These are phyloP conservation scores for Chelidonichthys spinosus DNA, from an alignment of 2,797 vertebrate species.

Conservation along the genomic window DNA sequence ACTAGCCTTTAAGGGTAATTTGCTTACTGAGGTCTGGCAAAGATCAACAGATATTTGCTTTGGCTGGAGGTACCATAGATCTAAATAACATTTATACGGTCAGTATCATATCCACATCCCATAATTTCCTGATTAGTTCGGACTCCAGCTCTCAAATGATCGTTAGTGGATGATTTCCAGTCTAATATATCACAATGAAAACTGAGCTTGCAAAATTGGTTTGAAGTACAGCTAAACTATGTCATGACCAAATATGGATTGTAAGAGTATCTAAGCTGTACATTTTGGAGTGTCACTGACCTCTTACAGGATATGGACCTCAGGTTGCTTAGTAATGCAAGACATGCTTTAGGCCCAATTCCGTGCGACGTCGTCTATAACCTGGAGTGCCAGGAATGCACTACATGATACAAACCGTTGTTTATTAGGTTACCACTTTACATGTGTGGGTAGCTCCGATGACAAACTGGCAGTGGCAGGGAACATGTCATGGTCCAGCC, in stretches of 20 bases:
- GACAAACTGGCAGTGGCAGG: constrained; percentile 20
- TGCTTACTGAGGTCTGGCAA: constrained; percentile 19
- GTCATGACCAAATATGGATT: neutral
- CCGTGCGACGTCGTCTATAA: neutral
- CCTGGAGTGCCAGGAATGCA: constrained; percentile 1
- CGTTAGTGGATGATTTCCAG: neutral
- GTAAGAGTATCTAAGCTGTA: neutral
- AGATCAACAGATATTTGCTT: constrained; percentile 14
- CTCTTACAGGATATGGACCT: neutral
- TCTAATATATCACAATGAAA: neutral
- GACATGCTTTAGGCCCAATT: constrained; percentile 10
- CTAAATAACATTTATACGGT: constrained; percentile 28
- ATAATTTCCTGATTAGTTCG: constrained; percentile 24
- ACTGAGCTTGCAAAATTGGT: neutral
- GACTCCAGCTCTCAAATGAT: neutral
- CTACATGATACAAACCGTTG: neutral
- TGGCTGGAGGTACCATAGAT: constrained; percentile 10
- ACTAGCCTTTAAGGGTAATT: neutral
- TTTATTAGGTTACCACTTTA: constrained; percentile 19
- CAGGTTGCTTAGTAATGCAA: constrained; percentile 8
- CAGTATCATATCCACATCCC: constrained; percentile 25
- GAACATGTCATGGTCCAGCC: constrained; percentile 22
- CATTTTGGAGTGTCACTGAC: neutral
- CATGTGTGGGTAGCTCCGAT: constrained; percentile 13
- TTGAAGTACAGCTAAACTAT: neutral